A percentile compares a stretch with the other conserved stretches of the same genome.
Conservation (phyloP, 2,888 invertebrate species). For the Harpalus rufipes region DNA sequence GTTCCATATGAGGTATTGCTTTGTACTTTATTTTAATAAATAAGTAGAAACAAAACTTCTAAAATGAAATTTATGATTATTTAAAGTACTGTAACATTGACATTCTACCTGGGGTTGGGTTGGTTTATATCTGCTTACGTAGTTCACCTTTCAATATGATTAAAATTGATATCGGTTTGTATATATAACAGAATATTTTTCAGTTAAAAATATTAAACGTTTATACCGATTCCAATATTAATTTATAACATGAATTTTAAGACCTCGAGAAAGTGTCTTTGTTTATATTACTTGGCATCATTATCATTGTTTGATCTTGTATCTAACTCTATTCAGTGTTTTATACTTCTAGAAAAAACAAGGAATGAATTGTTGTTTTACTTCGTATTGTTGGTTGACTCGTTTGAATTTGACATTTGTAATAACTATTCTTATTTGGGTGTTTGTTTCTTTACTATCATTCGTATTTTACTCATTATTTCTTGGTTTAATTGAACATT, state of each 20-base stretch:
- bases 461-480: constrained; percentile 3
- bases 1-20: constrained; percentile 57
- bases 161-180: constrained; percentile 62
- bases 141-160: constrained; percentile 70
- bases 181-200: neutral
- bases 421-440: constrained; percentile 36
- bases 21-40: constrained; percentile 37
- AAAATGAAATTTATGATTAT: constrained; percentile 1
- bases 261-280: constrained; percentile 52
- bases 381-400: constrained; percentile 40
- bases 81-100: neutral
- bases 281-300: constrained; percentile 67
- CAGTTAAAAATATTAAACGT: constrained; percentile 10
- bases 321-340: constrained; percentile 40
- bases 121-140: constrained; percentile 73
- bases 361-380: constrained; percentile 46
- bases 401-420: constrained; percentile 43
- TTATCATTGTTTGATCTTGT: constrained; percentile 60
- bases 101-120: constrained; percentile 70
- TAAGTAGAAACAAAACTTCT: neutral
- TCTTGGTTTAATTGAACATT: constrained; percentile 9
- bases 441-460: neutral
- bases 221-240: neutral
- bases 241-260: constrained; percentile 10
- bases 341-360: constrained; percentile 43